Evolutionary conservation across 2,113 vertebrate species (phyloP).

Genomic region (Neodontobutis hainanensis): DNA sequence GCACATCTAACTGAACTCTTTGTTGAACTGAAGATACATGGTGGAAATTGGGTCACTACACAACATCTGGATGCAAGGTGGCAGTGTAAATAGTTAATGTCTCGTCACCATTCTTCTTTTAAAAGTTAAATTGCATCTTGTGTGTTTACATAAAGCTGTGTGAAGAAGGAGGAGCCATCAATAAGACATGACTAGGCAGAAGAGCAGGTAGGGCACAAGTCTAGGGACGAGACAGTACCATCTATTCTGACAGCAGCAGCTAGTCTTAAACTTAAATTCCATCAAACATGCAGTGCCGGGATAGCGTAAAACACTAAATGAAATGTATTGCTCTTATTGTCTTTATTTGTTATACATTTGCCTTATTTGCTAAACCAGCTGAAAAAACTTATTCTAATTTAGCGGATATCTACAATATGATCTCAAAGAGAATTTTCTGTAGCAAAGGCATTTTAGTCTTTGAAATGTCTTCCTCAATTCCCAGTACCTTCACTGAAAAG

Average conservation of each 20-base stretch:
- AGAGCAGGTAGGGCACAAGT: constrained; percentile 50
- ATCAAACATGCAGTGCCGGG: too few relatives aligned
- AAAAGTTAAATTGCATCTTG: constrained; percentile 79
- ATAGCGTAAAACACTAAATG: too few relatives aligned
- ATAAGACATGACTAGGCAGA: constrained; percentile 71
- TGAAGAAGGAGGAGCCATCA: constrained; percentile 62
- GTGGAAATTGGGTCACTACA: not conserved
- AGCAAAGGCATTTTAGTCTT: constrained; percentile 50
- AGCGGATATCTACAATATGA: constrained; percentile 46
- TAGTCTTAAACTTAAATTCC: not conserved
- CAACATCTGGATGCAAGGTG: constrained; percentile 12
- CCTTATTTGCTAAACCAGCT: constrained; percentile 20
- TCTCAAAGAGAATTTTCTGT: constrained; percentile 48
- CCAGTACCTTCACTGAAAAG: constrained; percentile 45
- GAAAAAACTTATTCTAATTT: constrained; percentile 57
- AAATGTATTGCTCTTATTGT: not conserved
- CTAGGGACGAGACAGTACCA: constrained; percentile 48
- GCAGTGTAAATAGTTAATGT: constrained; percentile 64
- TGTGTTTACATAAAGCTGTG: constrained; percentile 63
- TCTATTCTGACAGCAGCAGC: constrained; percentile 46
- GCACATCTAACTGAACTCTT: too few relatives aligned
- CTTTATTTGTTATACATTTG: constrained; percentile 24
- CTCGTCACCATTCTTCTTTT: constrained; percentile 51
- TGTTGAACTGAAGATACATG: not conserved
- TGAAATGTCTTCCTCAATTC: constrained; percentile 62